These are phyloP conservation scores for Pardosa pseudoannulata DNA, from an alignment of 2,888 invertebrate genomes.

Conservation along the genomic window DNA sequence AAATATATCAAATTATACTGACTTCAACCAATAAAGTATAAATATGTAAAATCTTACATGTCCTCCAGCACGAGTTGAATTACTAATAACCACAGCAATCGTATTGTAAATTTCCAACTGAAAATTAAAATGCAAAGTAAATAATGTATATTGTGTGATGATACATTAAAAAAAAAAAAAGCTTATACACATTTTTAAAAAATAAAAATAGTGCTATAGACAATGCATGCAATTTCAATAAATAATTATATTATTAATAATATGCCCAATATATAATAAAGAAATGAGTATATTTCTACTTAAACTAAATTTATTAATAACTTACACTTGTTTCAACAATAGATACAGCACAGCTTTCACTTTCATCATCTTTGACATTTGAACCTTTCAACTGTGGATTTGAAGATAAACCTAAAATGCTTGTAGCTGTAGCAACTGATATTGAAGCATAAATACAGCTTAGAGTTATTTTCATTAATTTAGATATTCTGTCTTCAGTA, in stretches of 20 bases:
- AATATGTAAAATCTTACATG: constrained; percentile 82
- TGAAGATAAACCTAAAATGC: constrained; percentile 75
- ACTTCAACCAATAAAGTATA: too few species aligned
- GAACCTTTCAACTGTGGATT: constrained; percentile 70
- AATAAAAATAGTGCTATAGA: too few species aligned
- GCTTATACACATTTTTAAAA: too few species aligned
- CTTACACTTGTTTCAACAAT: constrained; percentile 88
- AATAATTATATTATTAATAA: too few species aligned
- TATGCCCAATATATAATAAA: too few species aligned
- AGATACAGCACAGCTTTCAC: constrained; percentile 87
- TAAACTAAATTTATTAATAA: too few species aligned
- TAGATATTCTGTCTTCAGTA: constrained; percentile 88
- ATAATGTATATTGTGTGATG: too few species aligned
- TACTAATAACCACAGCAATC: constrained; percentile 87
- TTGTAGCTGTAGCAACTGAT: constrained; percentile 78
- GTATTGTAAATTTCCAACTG: constrained; percentile 88
- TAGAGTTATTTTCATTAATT: constrained; percentile 88
- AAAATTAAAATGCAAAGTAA: constrained; percentile 63
- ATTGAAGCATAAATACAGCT: constrained; percentile 85
- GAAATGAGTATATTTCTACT: too few species aligned
- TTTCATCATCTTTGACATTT: constrained; percentile 83
- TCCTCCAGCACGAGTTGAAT: constrained; percentile 90
- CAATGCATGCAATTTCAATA: too few species aligned
- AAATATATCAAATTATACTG: too few species aligned
- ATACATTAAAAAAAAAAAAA: too few species aligned